Evolutionary conservation across 2,888 invertebrate genomes (phyloP).

Genomic region (Macrophya alboannulata): DNA sequence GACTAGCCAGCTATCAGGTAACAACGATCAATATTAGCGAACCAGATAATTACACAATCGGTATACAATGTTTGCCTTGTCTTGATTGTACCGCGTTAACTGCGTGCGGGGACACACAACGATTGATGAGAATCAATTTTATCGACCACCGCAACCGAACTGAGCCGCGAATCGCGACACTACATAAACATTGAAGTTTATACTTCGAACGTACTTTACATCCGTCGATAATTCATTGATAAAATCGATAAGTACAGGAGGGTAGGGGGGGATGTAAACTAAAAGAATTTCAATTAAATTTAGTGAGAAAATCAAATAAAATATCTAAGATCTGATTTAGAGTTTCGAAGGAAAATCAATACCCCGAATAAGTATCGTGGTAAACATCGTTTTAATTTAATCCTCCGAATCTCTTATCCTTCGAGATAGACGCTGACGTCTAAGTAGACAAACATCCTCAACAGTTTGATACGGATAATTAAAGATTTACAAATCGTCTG

Average conservation of each 20-base stretch:
- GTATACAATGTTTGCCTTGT: constrained; percentile 45
- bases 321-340: constrained; percentile 3
- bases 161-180: constrained; percentile 59
- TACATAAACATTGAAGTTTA: no score
- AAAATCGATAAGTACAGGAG: neutral
- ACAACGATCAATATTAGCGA: constrained; percentile 54
- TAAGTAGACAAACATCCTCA: constrained; percentile 46
- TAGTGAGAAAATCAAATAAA: neutral
- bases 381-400: constrained; percentile 76
- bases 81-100: constrained; percentile 24
- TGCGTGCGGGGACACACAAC: neutral
- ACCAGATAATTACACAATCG: constrained; percentile 54
- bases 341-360: constrained; percentile 5
- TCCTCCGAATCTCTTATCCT: neutral
- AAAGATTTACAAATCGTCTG: constrained; percentile 70
- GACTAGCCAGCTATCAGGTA: constrained; percentile 37
- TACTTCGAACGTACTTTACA: constrained; percentile 55
- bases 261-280: no score
- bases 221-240: no score
- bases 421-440: constrained; percentile 1
- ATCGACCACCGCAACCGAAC: constrained; percentile 4
- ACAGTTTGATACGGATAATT: constrained; percentile 65
- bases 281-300: neutral
- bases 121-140: constrained; percentile 48
- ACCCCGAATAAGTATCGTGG: constrained; percentile 69